Conservation (phyloP, 2,113 vertebrate genomes). For the Dipodomys spectabilis region DNA sequence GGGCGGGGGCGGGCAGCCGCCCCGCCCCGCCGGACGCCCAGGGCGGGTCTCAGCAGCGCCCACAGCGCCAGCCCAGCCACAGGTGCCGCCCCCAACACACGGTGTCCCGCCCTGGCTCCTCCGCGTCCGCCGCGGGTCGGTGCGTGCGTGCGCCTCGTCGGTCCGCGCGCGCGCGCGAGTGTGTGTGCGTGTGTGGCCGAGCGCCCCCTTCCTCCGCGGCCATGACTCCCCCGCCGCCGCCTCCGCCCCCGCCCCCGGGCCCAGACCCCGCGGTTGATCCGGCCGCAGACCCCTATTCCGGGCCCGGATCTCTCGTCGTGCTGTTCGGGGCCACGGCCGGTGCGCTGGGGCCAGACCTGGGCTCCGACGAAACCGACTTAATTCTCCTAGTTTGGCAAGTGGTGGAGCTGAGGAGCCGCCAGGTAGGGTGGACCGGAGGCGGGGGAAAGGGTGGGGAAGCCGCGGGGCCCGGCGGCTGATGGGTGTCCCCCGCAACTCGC, state of each 20-base stretch:
- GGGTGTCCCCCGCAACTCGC: constrained; percentile 69
- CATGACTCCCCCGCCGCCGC: constrained; percentile 59
- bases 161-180: constrained; percentile 54
- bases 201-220: constrained; percentile 61
- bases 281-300: constrained; percentile 89
- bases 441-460: background rate
- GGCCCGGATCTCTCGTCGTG: constrained; percentile 96
- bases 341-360: constrained; percentile 98
- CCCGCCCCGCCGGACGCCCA: constrained; percentile 67
- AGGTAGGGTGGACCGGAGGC: constrained; percentile 89
- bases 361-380: constrained; percentile 99
- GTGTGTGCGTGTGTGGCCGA: constrained; percentile 37
- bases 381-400: constrained; percentile 99
- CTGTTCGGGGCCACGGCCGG: constrained; percentile 99
- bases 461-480: background rate
- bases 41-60: constrained; percentile 85
- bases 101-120: constrained; percentile 80
- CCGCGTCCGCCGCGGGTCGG: constrained; percentile 57
- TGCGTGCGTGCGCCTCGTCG: constrained; percentile 73
- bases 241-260: constrained; percentile 20
- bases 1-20: constrained; percentile 89
- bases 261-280: constrained; percentile 92
- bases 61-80: constrained; percentile 85
- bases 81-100: constrained; percentile 92
- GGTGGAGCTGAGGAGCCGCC: constrained; percentile 97